phyloP scores from a whole-genome alignment of 2,113 vertebrate species.

The Marcusenius ussheri region DNA sequence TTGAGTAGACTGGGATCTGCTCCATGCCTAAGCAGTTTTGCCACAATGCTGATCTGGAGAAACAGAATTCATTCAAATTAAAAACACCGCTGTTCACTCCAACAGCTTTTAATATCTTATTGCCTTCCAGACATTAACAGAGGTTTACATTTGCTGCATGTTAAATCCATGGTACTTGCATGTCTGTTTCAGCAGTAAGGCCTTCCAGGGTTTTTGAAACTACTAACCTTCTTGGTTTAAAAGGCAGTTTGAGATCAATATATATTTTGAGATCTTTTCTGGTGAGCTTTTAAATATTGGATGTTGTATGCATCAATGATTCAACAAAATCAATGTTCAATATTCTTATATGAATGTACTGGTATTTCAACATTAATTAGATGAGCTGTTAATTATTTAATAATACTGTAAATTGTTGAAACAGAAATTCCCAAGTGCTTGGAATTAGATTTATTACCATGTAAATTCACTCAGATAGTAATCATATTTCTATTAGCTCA shows the following conservation, averaged over 20 bases:
- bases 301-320: neutral
- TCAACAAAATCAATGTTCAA: neutral
- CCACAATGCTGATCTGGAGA: conserved; percentile 77
- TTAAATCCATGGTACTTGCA: neutral
- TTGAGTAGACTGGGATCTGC: conserved; percentile 80
- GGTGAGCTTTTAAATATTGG: neutral
- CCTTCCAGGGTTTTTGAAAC: neutral
- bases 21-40: conserved; percentile 72
- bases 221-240: neutral
- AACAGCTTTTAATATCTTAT: neutral
- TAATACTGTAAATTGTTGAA: neutral
- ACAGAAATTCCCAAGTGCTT: neutral
- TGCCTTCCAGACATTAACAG: neutral
- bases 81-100: neutral
- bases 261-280: neutral
- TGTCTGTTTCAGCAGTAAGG: neutral
- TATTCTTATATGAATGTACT: neutral
- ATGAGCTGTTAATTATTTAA: neutral
- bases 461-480: neutral
- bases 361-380: neutral
- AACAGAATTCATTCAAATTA: conserved; percentile 17
- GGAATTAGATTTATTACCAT: neutral
- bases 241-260: neutral
- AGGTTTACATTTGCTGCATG: neutral
- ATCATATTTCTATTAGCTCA: neutral